Conservation (phyloP, 2,797 vertebrate species). For the Poecile montanus region DNA sequence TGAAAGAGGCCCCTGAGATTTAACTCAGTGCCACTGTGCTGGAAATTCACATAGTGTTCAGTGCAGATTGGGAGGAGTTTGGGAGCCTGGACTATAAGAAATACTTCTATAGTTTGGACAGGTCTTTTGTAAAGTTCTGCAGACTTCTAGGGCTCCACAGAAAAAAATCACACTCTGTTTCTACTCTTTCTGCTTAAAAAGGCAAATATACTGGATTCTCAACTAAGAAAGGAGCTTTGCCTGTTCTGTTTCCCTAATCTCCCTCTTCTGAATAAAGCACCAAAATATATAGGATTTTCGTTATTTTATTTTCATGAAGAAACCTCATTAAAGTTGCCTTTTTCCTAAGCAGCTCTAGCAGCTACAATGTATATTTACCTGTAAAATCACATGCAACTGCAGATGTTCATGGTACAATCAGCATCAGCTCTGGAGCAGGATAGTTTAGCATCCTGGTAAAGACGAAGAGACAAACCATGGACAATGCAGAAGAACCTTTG, state of each 20-base stretch:
- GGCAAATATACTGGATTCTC: background rate
- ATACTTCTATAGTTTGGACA: background rate
- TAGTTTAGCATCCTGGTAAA: background rate
- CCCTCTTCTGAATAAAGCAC: background rate
- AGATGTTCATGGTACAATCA: background rate
- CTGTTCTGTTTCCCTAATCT: background rate
- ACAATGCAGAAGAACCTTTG: background rate
- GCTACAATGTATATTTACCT: background rate
- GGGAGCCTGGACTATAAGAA: background rate
- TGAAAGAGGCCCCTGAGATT: background rate
- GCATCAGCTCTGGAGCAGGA: background rate
- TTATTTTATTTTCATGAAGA: background rate
- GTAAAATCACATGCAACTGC: background rate
- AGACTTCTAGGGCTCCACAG: background rate
- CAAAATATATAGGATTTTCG: background rate
- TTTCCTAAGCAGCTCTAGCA: background rate
- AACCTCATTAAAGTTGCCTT: background rate
- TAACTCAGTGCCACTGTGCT: background rate
- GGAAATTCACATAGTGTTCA: background rate
- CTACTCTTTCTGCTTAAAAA: background rate
- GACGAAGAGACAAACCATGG: background rate
- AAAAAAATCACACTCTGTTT: background rate
- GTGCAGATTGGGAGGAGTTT: background rate
- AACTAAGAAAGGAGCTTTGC: background rate
- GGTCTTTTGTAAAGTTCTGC: background rate